Base-by-base conservation (phyloP, 1,140 invertebrate genomes). In the Meteorus sp. region DNA sequence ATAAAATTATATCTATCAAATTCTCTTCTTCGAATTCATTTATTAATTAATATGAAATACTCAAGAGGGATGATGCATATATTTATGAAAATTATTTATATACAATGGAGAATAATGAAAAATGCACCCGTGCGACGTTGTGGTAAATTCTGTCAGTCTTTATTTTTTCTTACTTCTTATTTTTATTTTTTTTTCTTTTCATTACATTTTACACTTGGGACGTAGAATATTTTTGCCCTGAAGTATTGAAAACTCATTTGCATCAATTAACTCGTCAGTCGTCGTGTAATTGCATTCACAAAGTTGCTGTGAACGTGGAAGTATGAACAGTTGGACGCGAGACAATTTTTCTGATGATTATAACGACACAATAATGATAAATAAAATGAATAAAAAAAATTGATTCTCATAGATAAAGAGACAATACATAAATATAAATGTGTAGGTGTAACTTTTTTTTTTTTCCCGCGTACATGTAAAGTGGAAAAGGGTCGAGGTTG, bases 211-310 rank as follows among this genome's bases (percentile, higher is more conserved):
- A n/a, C 15, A 19, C 29, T 33, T n/a, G 22, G 44, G 19, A 29
- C 58, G 27, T 52, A 9, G 39, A 29, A 25, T 51, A 47, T 61
- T 62, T n/a, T 62, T 62, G 61, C 61, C 61, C 56, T 59, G 56
- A 54, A 61, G 63, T 64, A 64, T 64, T 61, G 63, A 59, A 64
- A 58, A 64, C 59, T 64, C 56, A 60, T 64, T 64, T 64, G 63
- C 63, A 64, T 64, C 63, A 64, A 64, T 64, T 64, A 64, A 64
- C 54, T 64, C 58, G 53, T 61, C 63, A 64, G 52, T 61, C 63
- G 53, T 61, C 55, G 51, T 61, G 63, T 64, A 64, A 64, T 64
- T 64, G 63, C 59, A 61, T 64, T 64, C 54, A 35, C 55, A 52
- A 50, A 64, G 41, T 56, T 17, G 39, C 25, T 45, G 54, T 27